Evolutionary conservation across 2,888 invertebrate genomes (phyloP), one percentile per base, ranked within the genome.

Genomic region (Pherbina coryleti): DNA sequence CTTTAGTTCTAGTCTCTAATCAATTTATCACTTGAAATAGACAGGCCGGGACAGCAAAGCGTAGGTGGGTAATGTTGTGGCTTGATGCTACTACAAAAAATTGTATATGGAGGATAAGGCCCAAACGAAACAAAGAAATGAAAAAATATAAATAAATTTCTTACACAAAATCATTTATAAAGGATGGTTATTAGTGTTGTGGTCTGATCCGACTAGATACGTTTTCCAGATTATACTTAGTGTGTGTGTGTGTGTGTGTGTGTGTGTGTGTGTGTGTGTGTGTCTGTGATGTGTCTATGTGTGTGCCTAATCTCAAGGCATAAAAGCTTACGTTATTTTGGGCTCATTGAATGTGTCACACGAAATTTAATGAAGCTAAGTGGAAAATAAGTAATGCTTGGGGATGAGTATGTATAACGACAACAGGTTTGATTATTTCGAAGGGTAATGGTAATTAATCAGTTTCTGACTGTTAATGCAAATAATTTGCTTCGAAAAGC

Each of bases 11-110:
- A 74, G 55, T 62, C 78, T 76, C 82, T 85, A 85, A 87, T 86
- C 86, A 87, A 86, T 86, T 87, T 87, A 86, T 86, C 86, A 86
- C 86, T 86, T 83, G 81, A 82, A 82, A 81, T 77, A 82, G 85
- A 81, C 84, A 81, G 80, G 78, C 79, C 70, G 62, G 22, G 34
- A 25, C 14, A 44, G 19, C 14, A 55, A 53, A 28, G 51, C 19
- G 44, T 69, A 49, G 55, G 31, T 53, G 7, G 25, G 14, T 44
- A 37, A 22, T 28, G 34, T 25, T 66, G 34, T 31, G 17, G 14
- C 19, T 49, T 19, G 28, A 31, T 17, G 34, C 22, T 72, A 19
- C 19, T 28, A 31, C 14, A 19, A 22, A 49, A n/a, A 49, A 69
- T 70, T 44, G 2, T 44, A n/a, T 8, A 11, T 17, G 17, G 69